phyloP scores from a whole-genome alignment of 2,113 vertebrate species.

The Erythrocebus patas region DNA sequence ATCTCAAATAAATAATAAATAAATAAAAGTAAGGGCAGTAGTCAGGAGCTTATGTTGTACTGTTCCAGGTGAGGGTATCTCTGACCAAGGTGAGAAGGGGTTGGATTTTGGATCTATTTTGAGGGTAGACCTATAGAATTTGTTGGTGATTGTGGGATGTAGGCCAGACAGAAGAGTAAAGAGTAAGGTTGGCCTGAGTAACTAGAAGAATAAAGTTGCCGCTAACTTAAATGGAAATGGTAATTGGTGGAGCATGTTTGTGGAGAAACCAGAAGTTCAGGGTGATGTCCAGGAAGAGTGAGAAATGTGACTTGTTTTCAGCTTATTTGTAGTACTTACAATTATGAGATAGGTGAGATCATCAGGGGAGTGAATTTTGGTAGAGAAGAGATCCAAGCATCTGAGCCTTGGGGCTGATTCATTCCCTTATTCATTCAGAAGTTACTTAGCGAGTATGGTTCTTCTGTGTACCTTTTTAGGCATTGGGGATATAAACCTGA shows the following conservation, averaged over 20 bases:
- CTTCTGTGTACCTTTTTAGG: not conserved
- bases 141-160: not conserved
- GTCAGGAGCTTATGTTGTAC: not conserved
- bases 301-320: not conserved
- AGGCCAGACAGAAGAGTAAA: not conserved
- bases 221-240: not conserved
- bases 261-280: not conserved
- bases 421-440: constrained; percentile 21
- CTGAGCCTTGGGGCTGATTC: not conserved
- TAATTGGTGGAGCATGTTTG: not conserved
- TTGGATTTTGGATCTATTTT: not conserved
- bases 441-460: not conserved
- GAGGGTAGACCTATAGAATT: not conserved
- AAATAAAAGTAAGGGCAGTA: not conserved
- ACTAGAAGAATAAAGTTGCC: not conserved
- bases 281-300: not conserved
- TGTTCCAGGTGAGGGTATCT: not conserved
- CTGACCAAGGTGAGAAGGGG: not conserved
- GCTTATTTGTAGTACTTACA: not conserved
- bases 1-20: too few relatives aligned
- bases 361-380: not conserved
- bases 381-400: not conserved
- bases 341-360: not conserved
- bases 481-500: not conserved
- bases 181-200: not conserved